Base-by-base conservation (phyloP, 2,888 invertebrate species). In the Margaritifera margaritifera region DNA sequence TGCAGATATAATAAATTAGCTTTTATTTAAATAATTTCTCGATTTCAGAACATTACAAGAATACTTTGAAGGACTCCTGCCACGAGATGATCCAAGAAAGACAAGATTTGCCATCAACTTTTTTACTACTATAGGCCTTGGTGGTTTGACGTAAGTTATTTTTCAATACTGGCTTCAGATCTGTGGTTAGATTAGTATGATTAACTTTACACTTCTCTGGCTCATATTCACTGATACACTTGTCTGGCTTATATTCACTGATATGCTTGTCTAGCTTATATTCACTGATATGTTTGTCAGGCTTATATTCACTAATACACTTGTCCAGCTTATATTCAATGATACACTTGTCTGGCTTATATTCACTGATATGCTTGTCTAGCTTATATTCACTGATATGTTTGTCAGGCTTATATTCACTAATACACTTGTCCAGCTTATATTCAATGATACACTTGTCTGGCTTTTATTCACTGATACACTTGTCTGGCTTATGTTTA, bases 71-170 rank as follows among this genome's bases (percentile, higher is more conserved):
- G 98, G 99, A 0, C 90, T 99, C 6, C 96, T 99, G 90, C 99
- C 99, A 0, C 92, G 96, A 68, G 97, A 99, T 87, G 96, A 98
- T 91, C 98, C 99, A 0, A 94, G 96, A 87, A 97, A 99, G 88
- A 98, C 98, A 0, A 92, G 99, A 85, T 99, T 99, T 91, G 95
- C 99, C 0, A 99, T 99, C 63, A 98, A 98, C 88, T 98, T 98
- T 91, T 98, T 98, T 90, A 98, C 98, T 0, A 96, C 97, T 0
- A 98, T 98, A 86, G 98, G 99, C 81, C 92, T 99, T 66, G 99
- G 99, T 68, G 98, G 98, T 1, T 91, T 99, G 2, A 99, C 99
- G 92, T 93, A 89, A 91, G 92, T 88, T 58, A 19, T 27, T 50
- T 67, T 62, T 70, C 52, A 27, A 24, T 53, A 5, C 54, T 11